Evolutionary conservation across 2,888 invertebrate genomes (phyloP), one percentile per base, ranked within the genome.

Genomic region (Perdita meconis): DNA sequence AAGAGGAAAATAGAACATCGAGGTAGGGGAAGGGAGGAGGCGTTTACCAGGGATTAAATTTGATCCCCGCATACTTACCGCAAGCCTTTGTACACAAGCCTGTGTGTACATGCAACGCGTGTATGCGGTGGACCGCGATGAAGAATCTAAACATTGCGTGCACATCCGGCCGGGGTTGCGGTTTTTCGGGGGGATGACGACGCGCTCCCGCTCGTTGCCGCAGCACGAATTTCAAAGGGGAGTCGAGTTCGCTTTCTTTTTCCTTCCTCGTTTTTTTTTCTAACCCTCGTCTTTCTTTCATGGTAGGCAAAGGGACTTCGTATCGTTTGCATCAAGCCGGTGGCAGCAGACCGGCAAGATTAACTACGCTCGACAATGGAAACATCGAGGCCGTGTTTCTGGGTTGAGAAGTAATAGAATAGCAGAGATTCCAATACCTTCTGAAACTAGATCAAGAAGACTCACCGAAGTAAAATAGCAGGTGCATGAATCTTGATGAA

Each of bases 41-140:
- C 59, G 77, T 78, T 78, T 82, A 72, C 71, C 80, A 67, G 63
- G 84, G 88, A 87, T 89, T 87, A 89, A 87, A 89, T 87, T 89
- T 86, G 81, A 89, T 86, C 86, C 82, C 83, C 76, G 78, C 68
- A 59, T 81, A 78, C 80, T 86, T 81, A 85, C 83, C 83, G 74
- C 83, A 78, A 81, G 68, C 78, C 87, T 84, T 86, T 87, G 86
- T 87, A 81, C 78, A 70, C 57, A 78, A 61, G 57, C 72, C 22
- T 51, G 67, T 72, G 72, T 57, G 69, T 73, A 26, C 73, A 57
- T 61, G 80, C 60, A 68, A 66, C 75, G 76, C 79, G 72, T 76
- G 73, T 59, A 81, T 86, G 85, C 80, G 87, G 87, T 77, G 77
- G 77, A 82, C 87, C 87, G 76, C 83, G 72, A 78, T 75, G 82